These are phyloP conservation scores for Lycia hirtaria DNA, from an alignment of 2,888 invertebrate species.

Conservation along the genomic window DNA sequence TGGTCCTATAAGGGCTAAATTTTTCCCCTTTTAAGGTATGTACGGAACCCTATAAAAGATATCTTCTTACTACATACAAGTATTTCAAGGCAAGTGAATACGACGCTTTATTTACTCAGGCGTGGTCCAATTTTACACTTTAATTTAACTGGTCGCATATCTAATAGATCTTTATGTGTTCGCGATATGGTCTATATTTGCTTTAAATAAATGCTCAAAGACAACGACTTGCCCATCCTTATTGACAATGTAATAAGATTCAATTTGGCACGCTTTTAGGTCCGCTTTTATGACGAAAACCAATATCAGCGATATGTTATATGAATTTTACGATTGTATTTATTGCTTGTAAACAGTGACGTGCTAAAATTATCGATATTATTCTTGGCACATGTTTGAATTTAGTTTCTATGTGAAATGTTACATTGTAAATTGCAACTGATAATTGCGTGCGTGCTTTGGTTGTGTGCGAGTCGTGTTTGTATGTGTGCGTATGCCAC, in stretches of 20 bases:
- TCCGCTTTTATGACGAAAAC: constrained; percentile 34
- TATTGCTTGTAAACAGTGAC: constrained; percentile 43
- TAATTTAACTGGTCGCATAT: background rate
- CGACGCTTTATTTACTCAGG: no score
- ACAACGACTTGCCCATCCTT: background rate
- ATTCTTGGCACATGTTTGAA: constrained; percentile 9
- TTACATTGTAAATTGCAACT: background rate
- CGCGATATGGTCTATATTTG: constrained; percentile 13
- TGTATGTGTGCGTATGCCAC: no score
- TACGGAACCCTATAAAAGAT: no score
- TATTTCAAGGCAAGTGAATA: no score
- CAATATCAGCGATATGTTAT: constrained; percentile 52
- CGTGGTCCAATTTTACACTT: background rate
- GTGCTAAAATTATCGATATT: constrained; percentile 24
- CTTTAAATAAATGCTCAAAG: background rate
- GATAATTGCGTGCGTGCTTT: background rate
- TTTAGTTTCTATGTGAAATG: background rate
- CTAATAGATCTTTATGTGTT: no score
- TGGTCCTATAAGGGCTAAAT: no score
- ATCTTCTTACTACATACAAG: no score
- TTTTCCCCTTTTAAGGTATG: no score
- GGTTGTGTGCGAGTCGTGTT: no score
- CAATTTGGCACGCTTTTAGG: background rate
- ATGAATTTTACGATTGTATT: constrained; percentile 55
- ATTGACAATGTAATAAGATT: background rate